phyloP scores from a whole-genome alignment of 2,888 invertebrate species.

The Mythimna loreyi region DNA sequence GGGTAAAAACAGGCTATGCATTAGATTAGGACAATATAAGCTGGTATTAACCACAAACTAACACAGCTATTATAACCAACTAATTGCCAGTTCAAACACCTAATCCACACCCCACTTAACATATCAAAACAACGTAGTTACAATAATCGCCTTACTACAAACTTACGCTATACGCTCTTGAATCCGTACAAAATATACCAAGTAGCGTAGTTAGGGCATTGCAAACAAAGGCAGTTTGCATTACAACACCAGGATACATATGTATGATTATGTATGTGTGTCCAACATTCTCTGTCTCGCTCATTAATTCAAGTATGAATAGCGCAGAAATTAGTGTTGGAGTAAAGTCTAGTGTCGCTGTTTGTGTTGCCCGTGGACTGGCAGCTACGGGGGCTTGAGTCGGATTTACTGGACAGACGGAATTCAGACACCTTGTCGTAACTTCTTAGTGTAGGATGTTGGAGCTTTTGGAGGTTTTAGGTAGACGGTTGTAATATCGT shows the following conservation, averaged over 20 bases:
- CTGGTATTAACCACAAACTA: neutral
- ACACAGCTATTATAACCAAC: neutral
- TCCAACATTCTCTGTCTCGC: constrained; percentile 48
- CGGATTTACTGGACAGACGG: constrained; percentile 49
- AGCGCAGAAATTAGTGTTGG: constrained; percentile 52
- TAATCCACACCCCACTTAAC: constrained; percentile 11
- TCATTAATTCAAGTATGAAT: constrained; percentile 59
- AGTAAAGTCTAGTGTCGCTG: constrained; percentile 36
- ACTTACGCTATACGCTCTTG: constrained; percentile 20
- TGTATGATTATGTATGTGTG: constrained; percentile 19
- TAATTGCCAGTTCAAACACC: constrained; percentile 16
- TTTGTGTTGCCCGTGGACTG: constrained; percentile 32
- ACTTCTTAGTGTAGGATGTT: constrained; percentile 22
- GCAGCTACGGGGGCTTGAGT: constrained; percentile 32
- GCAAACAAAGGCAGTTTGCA: constrained; percentile 55
- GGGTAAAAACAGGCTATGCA: neutral
- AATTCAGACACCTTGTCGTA: constrained; percentile 53
- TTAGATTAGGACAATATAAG: neutral
- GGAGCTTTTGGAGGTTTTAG: constrained; percentile 4
- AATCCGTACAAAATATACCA: constrained; percentile 40
- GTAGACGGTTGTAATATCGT: neutral
- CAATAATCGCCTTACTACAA: constrained; percentile 26
- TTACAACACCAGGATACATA: constrained; percentile 36
- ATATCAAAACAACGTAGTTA: constrained; percentile 29
- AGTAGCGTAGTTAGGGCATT: constrained; percentile 34